Percentiles rank a stretch among this genome's conserved stretches.
These are phyloP conservation scores for Sebastiscus tertius DNA, from an alignment of 2,797 vertebrate genomes.

Conservation along the genomic window DNA sequence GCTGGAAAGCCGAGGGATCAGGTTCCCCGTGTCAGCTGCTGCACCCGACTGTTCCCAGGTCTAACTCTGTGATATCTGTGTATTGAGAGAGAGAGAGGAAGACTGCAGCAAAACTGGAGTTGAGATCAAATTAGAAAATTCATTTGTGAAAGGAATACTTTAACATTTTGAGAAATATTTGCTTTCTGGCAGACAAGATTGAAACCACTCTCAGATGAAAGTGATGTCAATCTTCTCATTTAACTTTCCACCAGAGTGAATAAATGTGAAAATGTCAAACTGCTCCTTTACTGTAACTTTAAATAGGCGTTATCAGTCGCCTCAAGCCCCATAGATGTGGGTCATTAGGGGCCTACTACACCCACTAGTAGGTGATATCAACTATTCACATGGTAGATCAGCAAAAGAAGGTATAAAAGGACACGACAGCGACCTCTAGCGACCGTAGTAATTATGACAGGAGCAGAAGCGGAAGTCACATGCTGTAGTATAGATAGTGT, in stretches of 20 bases:
- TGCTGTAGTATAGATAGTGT: too few species aligned
- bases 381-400: too few species aligned
- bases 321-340: too few species aligned
- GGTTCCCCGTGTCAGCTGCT: slow-evolving; percentile 80
- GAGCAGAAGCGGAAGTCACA: too few species aligned
- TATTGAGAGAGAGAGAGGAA: slow-evolving; percentile 36
- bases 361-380: too few species aligned
- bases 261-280: neutral
- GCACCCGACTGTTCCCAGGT: slow-evolving; percentile 59
- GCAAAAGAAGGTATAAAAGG: too few species aligned
- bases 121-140: neutral
- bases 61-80: slow-evolving; percentile 60
- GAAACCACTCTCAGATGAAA: neutral
- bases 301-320: too few species aligned
- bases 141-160: neutral
- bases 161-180: neutral
- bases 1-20: slow-evolving; percentile 76
- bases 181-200: neutral
- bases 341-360: too few species aligned
- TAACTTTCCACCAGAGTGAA: neutral
- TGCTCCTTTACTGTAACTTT: neutral
- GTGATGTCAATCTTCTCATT: neutral
- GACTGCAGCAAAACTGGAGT: slow-evolving; percentile 11
- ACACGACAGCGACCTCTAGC: too few species aligned
- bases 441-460: too few species aligned